Conservation (phyloP, 2,888 invertebrate genomes). For the Gastracanthus pulcherrimus region DNA sequence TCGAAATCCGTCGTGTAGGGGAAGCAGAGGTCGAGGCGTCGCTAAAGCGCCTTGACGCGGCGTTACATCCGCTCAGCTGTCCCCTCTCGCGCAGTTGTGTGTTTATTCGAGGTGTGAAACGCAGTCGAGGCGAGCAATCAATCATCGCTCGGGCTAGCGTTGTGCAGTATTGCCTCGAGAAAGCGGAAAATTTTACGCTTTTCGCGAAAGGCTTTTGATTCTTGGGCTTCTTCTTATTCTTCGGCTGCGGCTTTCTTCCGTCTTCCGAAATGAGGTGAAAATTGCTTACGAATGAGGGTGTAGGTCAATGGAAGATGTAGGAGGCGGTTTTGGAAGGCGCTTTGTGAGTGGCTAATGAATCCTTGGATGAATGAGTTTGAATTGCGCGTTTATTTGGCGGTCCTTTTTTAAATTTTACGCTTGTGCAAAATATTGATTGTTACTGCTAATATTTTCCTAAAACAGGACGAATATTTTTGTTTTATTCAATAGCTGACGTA, state of each 20-base stretch:
- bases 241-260: slow-evolving; percentile 3
- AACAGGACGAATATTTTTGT: background rate
- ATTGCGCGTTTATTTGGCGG: background rate
- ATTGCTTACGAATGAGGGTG: background rate
- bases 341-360: background rate
- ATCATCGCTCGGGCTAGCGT: slow-evolving; percentile 35
- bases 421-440: slow-evolving; percentile 6
- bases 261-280: background rate
- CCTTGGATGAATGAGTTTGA: slow-evolving; percentile 3
- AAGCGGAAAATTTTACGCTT: slow-evolving; percentile 31
- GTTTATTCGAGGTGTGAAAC: too few species aligned
- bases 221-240: background rate
- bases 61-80: slow-evolving; percentile 67
- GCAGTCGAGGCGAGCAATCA: slow-evolving; percentile 28
- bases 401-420: slow-evolving; percentile 1
- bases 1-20: slow-evolving; percentile 9
- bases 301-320: background rate
- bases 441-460: background rate
- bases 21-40: slow-evolving; percentile 10
- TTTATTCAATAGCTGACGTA: too few species aligned
- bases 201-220: slow-evolving; percentile 42
- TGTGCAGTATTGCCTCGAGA: slow-evolving; percentile 10
- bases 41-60: slow-evolving; percentile 41
- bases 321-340: background rate
- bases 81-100: slow-evolving; percentile 7